These are phyloP conservation scores for Bursaphelenchus mucronatus DNA, from an alignment of 1,140 invertebrate genomes.

Conservation along the genomic window DNA sequence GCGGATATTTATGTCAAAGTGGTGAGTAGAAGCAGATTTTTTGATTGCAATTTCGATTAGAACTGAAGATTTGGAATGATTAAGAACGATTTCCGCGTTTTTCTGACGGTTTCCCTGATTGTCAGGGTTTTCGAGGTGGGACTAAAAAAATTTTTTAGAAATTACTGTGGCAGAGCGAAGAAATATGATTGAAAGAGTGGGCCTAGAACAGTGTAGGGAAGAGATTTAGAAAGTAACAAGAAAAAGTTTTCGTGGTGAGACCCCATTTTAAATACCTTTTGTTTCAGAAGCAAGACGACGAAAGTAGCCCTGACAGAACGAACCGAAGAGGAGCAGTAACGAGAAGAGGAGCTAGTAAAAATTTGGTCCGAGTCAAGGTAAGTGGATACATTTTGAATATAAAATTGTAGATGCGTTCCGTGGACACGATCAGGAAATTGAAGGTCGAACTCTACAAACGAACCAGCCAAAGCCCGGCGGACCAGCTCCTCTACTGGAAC, in stretches of 20 bases:
- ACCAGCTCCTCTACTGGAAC: conserved; percentile 39
- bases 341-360: conserved; percentile 27
- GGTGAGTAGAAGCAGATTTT: conserved; percentile 6
- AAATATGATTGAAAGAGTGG: too few species aligned
- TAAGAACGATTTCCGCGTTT: not conserved
- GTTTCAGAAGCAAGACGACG: conserved; percentile 34
- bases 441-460: conserved; percentile 33
- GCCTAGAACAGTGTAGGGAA: too few species aligned
- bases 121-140: not conserved
- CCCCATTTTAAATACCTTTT: too few species aligned
- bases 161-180: too few species aligned
- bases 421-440: conserved; percentile 29
- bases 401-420: conserved; percentile 39
- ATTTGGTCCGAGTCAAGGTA: conserved; percentile 32
- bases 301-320: conserved; percentile 17
- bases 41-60: too few species aligned
- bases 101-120: not conserved
- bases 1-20: conserved; percentile 36
- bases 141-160: conserved; percentile 15
- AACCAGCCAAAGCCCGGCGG: conserved; percentile 33
- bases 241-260: too few species aligned
- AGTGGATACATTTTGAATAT: conserved; percentile 9
- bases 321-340: conserved; percentile 16
- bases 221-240: too few species aligned
- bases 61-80: not conserved